Evolutionary conservation across 1,140 invertebrate genomes (phyloP).

Genomic region (Brachionus sp.): DNA sequence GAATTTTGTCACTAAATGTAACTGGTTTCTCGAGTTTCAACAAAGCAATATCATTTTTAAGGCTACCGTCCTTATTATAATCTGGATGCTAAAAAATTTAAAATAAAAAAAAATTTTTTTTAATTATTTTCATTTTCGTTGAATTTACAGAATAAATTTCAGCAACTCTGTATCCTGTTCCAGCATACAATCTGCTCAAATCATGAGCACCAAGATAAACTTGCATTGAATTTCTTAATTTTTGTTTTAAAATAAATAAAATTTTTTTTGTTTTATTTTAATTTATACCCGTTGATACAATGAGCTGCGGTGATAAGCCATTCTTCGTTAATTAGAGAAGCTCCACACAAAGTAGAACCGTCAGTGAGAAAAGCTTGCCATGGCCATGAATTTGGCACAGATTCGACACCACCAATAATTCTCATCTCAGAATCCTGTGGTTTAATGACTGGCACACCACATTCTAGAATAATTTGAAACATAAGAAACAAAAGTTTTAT

Average conservation of each 20-base stretch:
- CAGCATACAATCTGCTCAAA: not conserved
- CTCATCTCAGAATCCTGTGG: slow-evolving; percentile 30
- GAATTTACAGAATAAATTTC: slow-evolving; percentile 13
- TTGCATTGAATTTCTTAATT: not conserved
- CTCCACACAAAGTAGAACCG: not conserved
- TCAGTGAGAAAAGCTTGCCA: slow-evolving; percentile 47
- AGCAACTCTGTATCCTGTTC: not conserved
- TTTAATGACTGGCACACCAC: not conserved
- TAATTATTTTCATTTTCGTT: not conserved
- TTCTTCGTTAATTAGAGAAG: slow-evolving; percentile 18
- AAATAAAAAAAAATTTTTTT: not conserved
- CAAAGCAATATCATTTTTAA: slow-evolving; percentile 67
- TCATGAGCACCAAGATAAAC: slow-evolving; percentile 30
- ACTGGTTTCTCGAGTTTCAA: slow-evolving; percentile 61
- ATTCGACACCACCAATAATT: slow-evolving; percentile 47
- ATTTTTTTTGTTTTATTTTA: not conserved
- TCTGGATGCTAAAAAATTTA: not conserved
- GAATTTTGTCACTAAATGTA: slow-evolving; percentile 62
- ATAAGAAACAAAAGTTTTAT: not conserved
- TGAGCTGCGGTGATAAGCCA: slow-evolving; percentile 39
- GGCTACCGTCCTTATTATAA: slow-evolving; percentile 48
- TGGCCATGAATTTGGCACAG: slow-evolving; percentile 47
- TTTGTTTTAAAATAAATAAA: not conserved
- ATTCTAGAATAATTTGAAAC: not conserved
- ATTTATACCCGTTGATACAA: not conserved